Conservation (phyloP, 2,797 vertebrate species). For the Lithobates pipiens region DNA sequence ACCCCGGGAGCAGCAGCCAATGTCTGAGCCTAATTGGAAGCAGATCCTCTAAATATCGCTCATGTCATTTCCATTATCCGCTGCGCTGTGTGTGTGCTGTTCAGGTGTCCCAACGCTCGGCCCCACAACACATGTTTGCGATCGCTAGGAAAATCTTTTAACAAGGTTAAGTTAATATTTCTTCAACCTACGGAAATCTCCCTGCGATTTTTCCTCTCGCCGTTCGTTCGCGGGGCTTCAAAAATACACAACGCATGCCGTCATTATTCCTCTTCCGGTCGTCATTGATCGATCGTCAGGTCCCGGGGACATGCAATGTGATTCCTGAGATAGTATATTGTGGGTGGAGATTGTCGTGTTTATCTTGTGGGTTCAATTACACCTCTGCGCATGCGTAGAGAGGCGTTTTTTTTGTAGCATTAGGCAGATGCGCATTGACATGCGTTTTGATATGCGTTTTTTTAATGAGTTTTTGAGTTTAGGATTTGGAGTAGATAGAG, state of each 20-base stretch:
- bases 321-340: no score
- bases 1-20: slow-evolving; percentile 16
- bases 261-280: no score
- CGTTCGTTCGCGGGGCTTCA: neutral
- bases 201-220: neutral
- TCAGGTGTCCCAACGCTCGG: slow-evolving; percentile 43
- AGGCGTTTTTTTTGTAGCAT: no score
- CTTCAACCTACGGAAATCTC: slow-evolving; percentile 32
- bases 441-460: no score
- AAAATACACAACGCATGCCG: neutral
- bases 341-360: no score
- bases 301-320: no score
- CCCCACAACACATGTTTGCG: slow-evolving; percentile 36
- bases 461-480: no score
- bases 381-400: no score
- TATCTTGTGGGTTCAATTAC: no score
- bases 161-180: slow-evolving; percentile 49
- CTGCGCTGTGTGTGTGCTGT: slow-evolving; percentile 26
- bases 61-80: slow-evolving; percentile 20
- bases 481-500: no score
- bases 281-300: no score
- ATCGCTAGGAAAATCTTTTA: slow-evolving; percentile 54
- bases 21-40: slow-evolving; percentile 38
- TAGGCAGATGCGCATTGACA: no score
- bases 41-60: slow-evolving; percentile 30